Conservation (phyloP, 2,113 vertebrate genomes). For the Sinocyclocheilus grahami region DNA sequence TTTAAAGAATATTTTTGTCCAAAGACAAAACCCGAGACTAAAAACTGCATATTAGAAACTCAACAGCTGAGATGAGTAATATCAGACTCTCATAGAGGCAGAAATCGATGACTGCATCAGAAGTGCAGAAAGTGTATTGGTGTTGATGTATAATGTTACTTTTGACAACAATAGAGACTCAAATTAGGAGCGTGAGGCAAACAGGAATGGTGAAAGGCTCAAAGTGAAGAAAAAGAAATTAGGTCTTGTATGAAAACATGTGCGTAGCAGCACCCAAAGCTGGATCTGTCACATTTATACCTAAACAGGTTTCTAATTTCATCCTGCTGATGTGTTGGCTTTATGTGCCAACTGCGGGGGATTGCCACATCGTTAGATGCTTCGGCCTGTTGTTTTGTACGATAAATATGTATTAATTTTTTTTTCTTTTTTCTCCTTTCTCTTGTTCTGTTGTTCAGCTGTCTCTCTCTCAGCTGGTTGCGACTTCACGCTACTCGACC, state of each 20-base stretch:
- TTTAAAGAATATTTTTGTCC: too few relatives aligned
- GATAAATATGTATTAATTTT: slow-evolving; percentile 60
- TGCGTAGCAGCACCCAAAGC: slow-evolving; percentile 6
- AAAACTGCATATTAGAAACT: neutral
- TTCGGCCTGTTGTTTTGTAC: slow-evolving; percentile 21
- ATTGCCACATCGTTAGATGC: slow-evolving; percentile 28
- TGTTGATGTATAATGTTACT: neutral
- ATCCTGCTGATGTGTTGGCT: slow-evolving; percentile 23
- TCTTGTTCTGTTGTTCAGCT: slow-evolving; percentile 73
- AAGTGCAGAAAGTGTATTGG: neutral
- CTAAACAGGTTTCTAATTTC: slow-evolving; percentile 46
- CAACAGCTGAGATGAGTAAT: neutral
- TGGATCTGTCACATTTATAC: slow-evolving; percentile 24
- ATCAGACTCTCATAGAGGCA: slow-evolving; percentile 29
- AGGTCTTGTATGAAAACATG: neutral
- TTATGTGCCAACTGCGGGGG: slow-evolving; percentile 32
- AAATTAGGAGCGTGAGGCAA: neutral
- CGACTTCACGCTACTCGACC: slow-evolving; percentile 70
- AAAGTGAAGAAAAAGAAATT: neutral
- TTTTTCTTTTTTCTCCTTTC: slow-evolving; percentile 45
- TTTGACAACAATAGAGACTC: neutral
- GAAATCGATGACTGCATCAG: slow-evolving; percentile 25
- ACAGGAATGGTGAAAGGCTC: neutral
- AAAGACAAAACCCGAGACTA: neutral
- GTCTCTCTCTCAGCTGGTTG: slow-evolving; percentile 85